Base-by-base conservation (phyloP, 2,113 vertebrate genomes). In the Saguinus imperator region DNA sequence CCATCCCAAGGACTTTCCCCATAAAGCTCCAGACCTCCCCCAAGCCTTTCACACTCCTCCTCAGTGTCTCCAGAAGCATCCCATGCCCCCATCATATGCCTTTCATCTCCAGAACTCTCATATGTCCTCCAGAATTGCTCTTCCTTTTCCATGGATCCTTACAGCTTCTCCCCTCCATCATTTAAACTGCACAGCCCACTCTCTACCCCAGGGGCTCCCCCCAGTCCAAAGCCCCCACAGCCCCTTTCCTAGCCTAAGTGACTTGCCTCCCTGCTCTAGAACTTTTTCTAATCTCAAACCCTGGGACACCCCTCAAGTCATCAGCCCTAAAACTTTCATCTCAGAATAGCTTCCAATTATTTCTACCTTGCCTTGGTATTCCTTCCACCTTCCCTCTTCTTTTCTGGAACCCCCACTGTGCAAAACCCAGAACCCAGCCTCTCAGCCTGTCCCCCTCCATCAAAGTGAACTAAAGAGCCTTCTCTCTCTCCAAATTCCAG, bases 211-310 rank as follows among this genome's bases (percentile, higher is more conserved):
- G n/a, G 64, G 32, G 50, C 12, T 8, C 6, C 21, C n/a, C 2
- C 2, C 1, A 48, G 16, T 25, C 92, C 55, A 48, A 25, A 84
- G 23, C 55, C 43, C 93, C 27, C n/a, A 32, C 20, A 50, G 14
- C 13, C 27, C 55, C 43, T 77, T 88, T 80, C 87, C 89, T 68
- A 40, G 16, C 94, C 52, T 32, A 73, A 82, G 61, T 77, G 57
- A 75, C 81, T 86, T 77, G 72, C 29, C 45, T 40, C 76, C 64
- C 72, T 92, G 35, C 37, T 92, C 43, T 76, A 89, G 50, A 95
- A 90, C 94, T 96, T 92, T 61, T 23, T 16, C 21, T 57, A 77
- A 68, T 61, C 77, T 96, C 58, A 83, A 37, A 85, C 37, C 37
- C 75, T 35, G n/a, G 91, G 77, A 73, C 40, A 27, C 48, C 40